Percentiles rank a stretch among this genome's conserved stretches.
phyloP scores from a whole-genome alignment of 1,140 invertebrate species.

The Drosophila arawakana region DNA sequence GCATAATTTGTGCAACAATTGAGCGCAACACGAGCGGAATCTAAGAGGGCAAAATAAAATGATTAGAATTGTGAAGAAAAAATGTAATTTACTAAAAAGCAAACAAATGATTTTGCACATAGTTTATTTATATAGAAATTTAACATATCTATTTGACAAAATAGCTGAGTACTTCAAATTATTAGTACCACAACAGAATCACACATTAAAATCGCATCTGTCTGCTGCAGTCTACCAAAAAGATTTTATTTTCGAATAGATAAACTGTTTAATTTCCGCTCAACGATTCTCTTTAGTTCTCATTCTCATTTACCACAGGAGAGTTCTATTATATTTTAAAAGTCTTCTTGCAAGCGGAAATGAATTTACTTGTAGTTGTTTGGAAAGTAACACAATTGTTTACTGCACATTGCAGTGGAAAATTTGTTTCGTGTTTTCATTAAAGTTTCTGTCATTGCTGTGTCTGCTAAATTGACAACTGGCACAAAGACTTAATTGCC shows the following conservation, averaged over 20 bases:
- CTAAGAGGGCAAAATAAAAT: neutral
- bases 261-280: slow-evolving; percentile 10
- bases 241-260: slow-evolving; percentile 3
- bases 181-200: too few relatives aligned
- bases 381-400: slow-evolving; percentile 26
- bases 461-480: slow-evolving; percentile 3
- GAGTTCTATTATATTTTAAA: neutral
- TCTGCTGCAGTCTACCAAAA: neutral
- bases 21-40: neutral
- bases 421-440: slow-evolving; percentile 26
- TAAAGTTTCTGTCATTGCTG: neutral
- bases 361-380: slow-evolving; percentile 11
- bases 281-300: neutral
- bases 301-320: neutral
- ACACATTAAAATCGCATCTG: neutral
- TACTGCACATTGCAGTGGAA: slow-evolving; percentile 25
- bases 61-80: neutral
- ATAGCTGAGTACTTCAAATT: too few relatives aligned
- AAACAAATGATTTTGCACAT: too few relatives aligned
- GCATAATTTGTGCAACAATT: slow-evolving; percentile 51
- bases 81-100: too few relatives aligned
- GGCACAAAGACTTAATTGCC: slow-evolving; percentile 19
- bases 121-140: too few relatives aligned
- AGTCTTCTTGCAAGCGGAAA: slow-evolving; percentile 20
- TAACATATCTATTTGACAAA: too few relatives aligned